Evolutionary conservation across 2,888 invertebrate genomes (phyloP).

Genomic region (Onthophagus sagittarius): DNA sequence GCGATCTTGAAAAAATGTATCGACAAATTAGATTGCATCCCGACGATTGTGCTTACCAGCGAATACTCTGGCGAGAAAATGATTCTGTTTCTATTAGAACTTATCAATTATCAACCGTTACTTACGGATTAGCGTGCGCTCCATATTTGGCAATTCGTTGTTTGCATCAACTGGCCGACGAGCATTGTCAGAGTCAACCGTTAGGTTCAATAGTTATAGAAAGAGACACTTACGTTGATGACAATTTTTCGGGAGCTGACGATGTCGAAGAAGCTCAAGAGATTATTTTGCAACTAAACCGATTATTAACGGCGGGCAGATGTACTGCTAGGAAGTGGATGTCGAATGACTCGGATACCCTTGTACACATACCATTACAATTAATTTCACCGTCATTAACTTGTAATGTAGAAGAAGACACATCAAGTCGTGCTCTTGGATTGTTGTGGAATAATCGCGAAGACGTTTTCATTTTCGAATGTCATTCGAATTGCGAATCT

Average conservation of each 20-base stretch:
- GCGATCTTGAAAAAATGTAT: neutral
- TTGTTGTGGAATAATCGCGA: neutral
- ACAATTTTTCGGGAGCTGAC: neutral
- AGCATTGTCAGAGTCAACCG: neutral
- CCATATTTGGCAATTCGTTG: neutral
- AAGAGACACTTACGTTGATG: neutral
- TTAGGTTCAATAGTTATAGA: neutral
- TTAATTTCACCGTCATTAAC: neutral
- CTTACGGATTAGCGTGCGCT: neutral
- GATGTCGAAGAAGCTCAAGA: neutral
- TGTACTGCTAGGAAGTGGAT: neutral
- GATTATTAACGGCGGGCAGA: neutral
- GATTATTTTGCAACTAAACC: neutral
- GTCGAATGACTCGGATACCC: neutral
- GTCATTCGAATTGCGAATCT: neutral
- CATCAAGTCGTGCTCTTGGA: neutral
- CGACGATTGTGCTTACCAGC: neutral
- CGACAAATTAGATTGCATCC: neutral
- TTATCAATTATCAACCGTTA: neutral
- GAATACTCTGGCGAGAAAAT: neutral
- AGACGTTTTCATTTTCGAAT: neutral
- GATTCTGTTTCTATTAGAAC: neutral
- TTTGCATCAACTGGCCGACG: neutral
- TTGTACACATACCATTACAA: neutral
- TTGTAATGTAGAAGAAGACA: neutral